phyloP scores from a whole-genome alignment of 1,140 invertebrate species.

The Cyphomyrmex costatus region DNA sequence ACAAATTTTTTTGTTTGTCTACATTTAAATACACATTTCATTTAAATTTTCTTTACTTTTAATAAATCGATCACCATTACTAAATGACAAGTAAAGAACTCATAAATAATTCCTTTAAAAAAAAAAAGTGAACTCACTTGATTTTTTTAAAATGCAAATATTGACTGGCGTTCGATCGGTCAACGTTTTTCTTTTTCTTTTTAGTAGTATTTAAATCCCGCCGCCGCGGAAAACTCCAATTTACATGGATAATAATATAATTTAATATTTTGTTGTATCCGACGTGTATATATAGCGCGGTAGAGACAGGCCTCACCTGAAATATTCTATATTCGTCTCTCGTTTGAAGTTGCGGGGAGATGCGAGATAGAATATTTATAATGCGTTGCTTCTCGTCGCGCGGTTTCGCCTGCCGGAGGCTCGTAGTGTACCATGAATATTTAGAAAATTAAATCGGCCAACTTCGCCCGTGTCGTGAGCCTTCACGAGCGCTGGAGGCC shows the following conservation, averaged over 20 bases:
- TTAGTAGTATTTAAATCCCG: not conserved
- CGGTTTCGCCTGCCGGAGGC: slow-evolving; percentile 53
- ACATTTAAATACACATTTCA: not conserved
- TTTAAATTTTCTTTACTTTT: not conserved
- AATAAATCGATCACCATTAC: not conserved
- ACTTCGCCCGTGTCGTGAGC: slow-evolving; percentile 42
- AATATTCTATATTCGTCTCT: slow-evolving; percentile 71
- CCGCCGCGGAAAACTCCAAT: slow-evolving; percentile 40
- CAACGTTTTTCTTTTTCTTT: not conserved
- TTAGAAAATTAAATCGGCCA: slow-evolving; percentile 77
- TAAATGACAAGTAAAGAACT: not conserved
- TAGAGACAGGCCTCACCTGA: slow-evolving; percentile 50
- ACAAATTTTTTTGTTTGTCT: not conserved
- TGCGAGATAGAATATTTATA: slow-evolving; percentile 78
- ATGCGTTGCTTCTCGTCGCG: slow-evolving; percentile 40
- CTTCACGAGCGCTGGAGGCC: not conserved
- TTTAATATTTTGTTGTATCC: slow-evolving; percentile 69
- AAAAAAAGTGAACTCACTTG: not conserved
- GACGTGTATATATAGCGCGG: not conserved
- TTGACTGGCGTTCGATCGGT: not conserved
- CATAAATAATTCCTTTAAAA: not conserved
- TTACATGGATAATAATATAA: slow-evolving; percentile 70
- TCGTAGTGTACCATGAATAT: slow-evolving; percentile 72
- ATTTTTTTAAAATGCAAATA: not conserved
- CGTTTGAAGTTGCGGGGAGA: slow-evolving; percentile 69